Conservation (phyloP, 2,797 vertebrate genomes). For the Sebastes cheni region DNA sequence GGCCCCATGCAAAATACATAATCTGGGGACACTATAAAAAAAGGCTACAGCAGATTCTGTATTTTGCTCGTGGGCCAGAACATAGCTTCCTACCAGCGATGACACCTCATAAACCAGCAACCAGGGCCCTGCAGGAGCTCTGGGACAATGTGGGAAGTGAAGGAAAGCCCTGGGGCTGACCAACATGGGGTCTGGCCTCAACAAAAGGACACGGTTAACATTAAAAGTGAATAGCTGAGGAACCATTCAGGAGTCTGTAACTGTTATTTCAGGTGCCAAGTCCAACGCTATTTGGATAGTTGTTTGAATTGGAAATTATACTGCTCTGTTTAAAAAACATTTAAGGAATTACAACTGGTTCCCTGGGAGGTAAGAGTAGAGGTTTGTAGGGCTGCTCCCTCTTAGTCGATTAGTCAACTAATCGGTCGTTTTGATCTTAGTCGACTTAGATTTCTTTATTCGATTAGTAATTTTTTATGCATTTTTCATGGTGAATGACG, state of each 20-base stretch:
- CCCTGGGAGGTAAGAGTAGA: background rate
- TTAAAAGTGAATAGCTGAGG: background rate
- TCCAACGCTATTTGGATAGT: background rate
- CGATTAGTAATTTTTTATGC: no score
- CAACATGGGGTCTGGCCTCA: fast-evolving
- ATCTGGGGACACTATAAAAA: background rate
- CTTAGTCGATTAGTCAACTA: no score
- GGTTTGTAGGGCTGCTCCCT: no score
- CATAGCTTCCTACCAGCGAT: background rate
- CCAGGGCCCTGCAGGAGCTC: background rate
- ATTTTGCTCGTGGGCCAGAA: background rate
- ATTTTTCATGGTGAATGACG: no score
- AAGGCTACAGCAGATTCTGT: background rate
- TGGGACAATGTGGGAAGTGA: background rate
- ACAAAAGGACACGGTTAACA: background rate
- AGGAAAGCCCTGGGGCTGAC: background rate
- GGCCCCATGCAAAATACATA: background rate
- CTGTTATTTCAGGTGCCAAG: background rate
- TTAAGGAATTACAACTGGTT: background rate
- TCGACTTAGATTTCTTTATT: no score
- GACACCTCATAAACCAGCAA: background rate
- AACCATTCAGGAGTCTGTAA: background rate
- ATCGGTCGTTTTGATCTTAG: no score
- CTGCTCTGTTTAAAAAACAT: background rate
- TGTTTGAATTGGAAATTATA: background rate